Evolutionary conservation across 2,888 invertebrate genomes (phyloP).

Genomic region (Meghimatium bilineatum): DNA sequence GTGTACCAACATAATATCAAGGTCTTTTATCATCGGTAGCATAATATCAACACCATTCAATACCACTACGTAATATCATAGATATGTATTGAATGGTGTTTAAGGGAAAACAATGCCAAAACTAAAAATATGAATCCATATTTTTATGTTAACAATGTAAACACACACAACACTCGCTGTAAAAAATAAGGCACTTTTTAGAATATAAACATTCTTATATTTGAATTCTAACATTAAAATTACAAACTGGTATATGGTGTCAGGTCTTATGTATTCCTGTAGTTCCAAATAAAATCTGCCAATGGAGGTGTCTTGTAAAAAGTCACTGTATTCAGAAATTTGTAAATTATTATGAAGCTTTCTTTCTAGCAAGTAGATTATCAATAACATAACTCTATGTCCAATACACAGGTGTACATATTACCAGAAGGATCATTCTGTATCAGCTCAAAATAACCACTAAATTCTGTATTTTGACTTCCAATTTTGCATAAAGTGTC

Average conservation of each 20-base stretch:
- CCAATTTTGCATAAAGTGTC: no score
- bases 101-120: background rate
- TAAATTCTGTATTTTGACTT: no score
- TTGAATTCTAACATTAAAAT: no score
- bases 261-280: background rate
- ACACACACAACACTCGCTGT: background rate
- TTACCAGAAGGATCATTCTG: no score
- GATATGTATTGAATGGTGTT: no score
- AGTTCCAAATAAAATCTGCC: background rate
- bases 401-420: no score
- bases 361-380: background rate
- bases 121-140: background rate
- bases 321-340: background rate
- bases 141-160: background rate
- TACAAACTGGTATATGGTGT: background rate
- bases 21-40: no score
- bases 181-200: conserved; percentile 16
- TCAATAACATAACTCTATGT: background rate
- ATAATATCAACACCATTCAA: conserved; percentile 1
- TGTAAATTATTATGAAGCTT: background rate
- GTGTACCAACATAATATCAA: conserved; percentile 9
- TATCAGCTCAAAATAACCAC: no score
- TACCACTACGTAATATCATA: background rate
- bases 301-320: background rate
- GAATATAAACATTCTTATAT: background rate